phyloP scores from a whole-genome alignment of 2,113 vertebrate genomes.

The Engystomops pustulosus region DNA sequence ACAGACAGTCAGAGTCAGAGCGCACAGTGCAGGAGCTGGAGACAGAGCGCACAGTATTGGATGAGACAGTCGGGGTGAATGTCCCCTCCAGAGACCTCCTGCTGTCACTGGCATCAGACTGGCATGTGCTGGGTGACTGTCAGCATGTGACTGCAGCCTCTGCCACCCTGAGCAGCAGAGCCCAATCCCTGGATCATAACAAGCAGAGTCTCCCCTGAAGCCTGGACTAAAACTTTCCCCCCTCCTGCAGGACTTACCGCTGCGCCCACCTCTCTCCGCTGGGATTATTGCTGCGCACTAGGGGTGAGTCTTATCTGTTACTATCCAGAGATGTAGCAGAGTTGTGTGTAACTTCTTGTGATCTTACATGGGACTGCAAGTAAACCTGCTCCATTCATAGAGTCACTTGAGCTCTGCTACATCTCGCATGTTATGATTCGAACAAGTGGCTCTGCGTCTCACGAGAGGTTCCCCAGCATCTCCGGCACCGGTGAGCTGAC shows the following conservation, averaged over 20 bases:
- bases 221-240: slow-evolving; percentile 13
- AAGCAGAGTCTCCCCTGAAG: background rate
- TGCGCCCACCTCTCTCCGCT: background rate
- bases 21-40: background rate
- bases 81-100: background rate
- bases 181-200: background rate
- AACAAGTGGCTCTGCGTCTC: background rate
- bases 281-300: background rate
- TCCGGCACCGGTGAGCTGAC: background rate
- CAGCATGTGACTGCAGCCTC: slow-evolving; percentile 4
- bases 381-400: background rate
- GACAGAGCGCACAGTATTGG: background rate
- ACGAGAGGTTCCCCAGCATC: slow-evolving; percentile 16
- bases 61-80: background rate
- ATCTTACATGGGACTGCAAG: background rate
- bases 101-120: background rate
- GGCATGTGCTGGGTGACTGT: background rate
- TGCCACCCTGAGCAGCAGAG: background rate
- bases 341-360: background rate
- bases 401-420: background rate
- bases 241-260: background rate
- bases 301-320: slow-evolving; percentile 5
- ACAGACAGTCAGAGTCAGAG: slow-evolving; percentile 23
- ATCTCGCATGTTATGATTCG: background rate
- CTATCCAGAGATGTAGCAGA: background rate